These are phyloP conservation scores for Suncus etruscus DNA, from an alignment of 2,113 vertebrate species.

Conservation along the genomic window DNA sequence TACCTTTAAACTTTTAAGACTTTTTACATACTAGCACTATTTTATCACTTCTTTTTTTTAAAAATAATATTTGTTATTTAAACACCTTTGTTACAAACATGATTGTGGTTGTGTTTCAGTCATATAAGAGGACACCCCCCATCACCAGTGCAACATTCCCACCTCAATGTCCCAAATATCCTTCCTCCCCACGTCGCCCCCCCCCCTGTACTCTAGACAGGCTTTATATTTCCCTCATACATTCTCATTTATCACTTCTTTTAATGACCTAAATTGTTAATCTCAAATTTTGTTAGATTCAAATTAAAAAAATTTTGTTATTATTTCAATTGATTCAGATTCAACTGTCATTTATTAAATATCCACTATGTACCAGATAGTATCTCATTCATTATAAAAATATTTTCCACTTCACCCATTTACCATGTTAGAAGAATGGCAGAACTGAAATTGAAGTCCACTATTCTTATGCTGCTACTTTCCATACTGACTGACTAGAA, in stretches of 20 bases:
- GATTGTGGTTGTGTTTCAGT: too few relatives aligned
- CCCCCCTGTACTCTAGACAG: too few relatives aligned
- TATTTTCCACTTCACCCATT: not conserved
- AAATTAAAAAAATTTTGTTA: not conserved
- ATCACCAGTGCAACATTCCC: too few relatives aligned
- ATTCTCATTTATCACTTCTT: too few relatives aligned
- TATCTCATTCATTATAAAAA: conserved; percentile 42
- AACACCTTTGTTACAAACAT: too few relatives aligned
- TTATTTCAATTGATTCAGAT: conserved; percentile 31
- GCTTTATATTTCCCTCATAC: too few relatives aligned
- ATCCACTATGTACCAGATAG: not conserved
- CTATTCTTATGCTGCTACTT: not conserved
- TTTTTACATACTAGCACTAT: not conserved
- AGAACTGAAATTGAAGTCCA: not conserved
- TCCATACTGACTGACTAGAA: not conserved
- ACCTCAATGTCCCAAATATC: too few relatives aligned
- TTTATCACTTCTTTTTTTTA: not conserved
- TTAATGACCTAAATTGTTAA: not conserved
- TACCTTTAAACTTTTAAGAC: not conserved
- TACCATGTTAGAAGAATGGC: not conserved
- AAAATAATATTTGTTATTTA: too few relatives aligned
- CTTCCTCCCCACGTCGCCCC: too few relatives aligned
- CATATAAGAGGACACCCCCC: too few relatives aligned
- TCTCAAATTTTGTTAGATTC: conserved; percentile 1
- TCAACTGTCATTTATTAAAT: conserved; percentile 28